Evolutionary conservation across 2,113 vertebrate genomes (phyloP).

Genomic region (Chionodraco myersi): DNA sequence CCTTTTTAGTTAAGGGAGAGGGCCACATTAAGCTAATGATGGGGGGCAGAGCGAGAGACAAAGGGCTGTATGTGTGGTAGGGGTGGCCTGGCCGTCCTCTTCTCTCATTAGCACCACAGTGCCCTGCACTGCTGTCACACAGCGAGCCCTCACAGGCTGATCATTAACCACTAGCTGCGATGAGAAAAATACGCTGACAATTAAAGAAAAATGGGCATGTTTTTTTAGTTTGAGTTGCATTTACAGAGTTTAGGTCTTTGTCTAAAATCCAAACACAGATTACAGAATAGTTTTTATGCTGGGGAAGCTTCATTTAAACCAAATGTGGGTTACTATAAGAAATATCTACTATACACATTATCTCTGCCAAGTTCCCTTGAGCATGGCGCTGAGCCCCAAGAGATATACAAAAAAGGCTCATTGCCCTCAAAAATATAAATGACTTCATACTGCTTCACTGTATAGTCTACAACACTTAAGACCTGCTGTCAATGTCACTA

Average conservation of each 20-base stretch:
- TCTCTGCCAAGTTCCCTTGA: neutral
- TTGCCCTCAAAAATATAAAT: neutral
- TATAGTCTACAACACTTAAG: neutral
- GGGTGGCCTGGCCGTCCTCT: constrained; percentile 72
- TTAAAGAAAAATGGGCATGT: neutral
- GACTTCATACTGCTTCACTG: neutral
- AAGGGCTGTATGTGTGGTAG: constrained; percentile 73
- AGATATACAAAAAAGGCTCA: neutral
- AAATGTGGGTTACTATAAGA: neutral
- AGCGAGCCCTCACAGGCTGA: constrained; percentile 74
- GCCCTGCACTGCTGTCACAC: constrained; percentile 72
- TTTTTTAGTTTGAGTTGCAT: neutral
- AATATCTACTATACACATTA: neutral
- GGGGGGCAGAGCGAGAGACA: constrained; percentile 73
- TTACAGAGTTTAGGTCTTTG: neutral
- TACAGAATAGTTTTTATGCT: neutral
- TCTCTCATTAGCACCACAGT: constrained; percentile 82
- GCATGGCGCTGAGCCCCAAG: neutral
- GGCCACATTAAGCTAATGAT: constrained; percentile 79
- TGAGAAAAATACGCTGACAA: constrained; percentile 39
- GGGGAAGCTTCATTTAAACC: neutral
- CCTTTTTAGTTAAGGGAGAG: constrained; percentile 71
- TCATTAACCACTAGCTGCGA: constrained; percentile 76
- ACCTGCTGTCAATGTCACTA: no score
- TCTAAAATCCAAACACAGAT: neutral